These are phyloP conservation scores for Coleophora flavipennella DNA, from an alignment of 2,888 invertebrate species.

Conservation along the genomic window DNA sequence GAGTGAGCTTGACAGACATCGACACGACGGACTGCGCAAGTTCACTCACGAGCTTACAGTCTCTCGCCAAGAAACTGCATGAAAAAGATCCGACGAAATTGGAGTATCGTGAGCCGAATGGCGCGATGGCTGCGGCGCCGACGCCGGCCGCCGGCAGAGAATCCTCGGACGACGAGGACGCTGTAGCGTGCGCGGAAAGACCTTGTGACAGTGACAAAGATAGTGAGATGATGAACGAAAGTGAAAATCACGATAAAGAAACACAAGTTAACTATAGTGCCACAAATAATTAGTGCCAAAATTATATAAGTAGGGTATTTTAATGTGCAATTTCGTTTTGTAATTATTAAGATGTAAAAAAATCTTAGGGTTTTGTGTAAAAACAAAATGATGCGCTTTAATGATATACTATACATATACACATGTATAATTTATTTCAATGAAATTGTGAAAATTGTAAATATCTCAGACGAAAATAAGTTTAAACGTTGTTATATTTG, in stretches of 20 bases:
- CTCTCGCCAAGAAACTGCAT: conserved; percentile 84
- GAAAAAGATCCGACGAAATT: conserved; percentile 86
- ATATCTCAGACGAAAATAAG: conserved; percentile 52
- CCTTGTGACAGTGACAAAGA: conserved; percentile 61
- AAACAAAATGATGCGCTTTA: conserved; percentile 69
- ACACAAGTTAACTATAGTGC: conserved; percentile 66
- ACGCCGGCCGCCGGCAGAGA: conserved; percentile 47
- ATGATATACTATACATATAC: conserved; percentile 44
- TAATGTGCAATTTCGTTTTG: conserved; percentile 69
- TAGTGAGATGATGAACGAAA: conserved; percentile 55
- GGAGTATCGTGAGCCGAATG: conserved; percentile 73
- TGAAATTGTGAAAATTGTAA: conserved; percentile 55
- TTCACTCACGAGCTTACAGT: conserved; percentile 89
- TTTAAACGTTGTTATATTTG: conserved; percentile 62
- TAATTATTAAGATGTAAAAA: conserved; percentile 55
- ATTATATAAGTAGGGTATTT: conserved; percentile 68
- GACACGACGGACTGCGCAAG: conserved; percentile 97
- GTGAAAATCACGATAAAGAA: conserved; percentile 58
- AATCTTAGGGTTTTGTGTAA: conserved; percentile 50
- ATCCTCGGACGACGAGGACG: conserved; percentile 71
- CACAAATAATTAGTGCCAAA: conserved; percentile 79
- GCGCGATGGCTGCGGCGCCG: conserved; percentile 33
- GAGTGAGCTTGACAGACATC: conserved; percentile 92
- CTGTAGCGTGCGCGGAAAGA: conserved; percentile 33
- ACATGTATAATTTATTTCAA: conserved; percentile 44